Evolutionary conservation across 2,113 vertebrate species (phyloP).

Genomic region (Misgurnus anguillicaudatus): DNA sequence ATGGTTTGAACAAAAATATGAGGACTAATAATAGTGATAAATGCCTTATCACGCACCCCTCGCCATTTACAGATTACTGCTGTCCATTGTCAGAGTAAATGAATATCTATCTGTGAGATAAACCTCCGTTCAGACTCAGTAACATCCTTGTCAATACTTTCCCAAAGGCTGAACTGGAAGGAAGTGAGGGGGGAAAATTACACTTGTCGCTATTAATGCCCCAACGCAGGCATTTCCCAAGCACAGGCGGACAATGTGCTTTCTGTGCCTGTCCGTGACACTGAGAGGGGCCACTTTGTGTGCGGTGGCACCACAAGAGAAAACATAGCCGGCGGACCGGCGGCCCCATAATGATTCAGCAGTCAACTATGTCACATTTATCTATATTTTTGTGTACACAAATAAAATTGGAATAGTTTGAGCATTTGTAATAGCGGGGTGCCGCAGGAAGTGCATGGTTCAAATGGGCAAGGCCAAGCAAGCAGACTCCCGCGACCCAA

Average conservation of each 20-base stretch:
- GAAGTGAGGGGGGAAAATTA: slow-evolving; percentile 66
- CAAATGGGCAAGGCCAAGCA: slow-evolving; percentile 53
- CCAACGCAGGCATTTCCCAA: slow-evolving; percentile 72
- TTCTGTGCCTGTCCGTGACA: slow-evolving; percentile 70
- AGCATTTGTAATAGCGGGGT: slow-evolving; percentile 52
- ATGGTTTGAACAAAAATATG: background rate
- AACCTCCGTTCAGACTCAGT: slow-evolving; percentile 26
- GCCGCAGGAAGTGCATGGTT: slow-evolving; percentile 58
- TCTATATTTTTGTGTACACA: slow-evolving; percentile 70
- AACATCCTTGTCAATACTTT: slow-evolving; percentile 50
- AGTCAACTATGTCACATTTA: slow-evolving; percentile 66
- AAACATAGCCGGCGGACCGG: slow-evolving; percentile 61
- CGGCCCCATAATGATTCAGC: slow-evolving; percentile 65
- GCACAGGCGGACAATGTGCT: slow-evolving; percentile 66
- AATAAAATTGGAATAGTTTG: slow-evolving; percentile 52
- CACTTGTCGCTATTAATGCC: slow-evolving; percentile 72
- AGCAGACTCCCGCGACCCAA: slow-evolving; percentile 37
- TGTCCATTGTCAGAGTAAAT: slow-evolving; percentile 24
- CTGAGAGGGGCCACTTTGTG: slow-evolving; percentile 58
- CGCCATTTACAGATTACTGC: slow-evolving; percentile 1
- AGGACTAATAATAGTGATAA: background rate
- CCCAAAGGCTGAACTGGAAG: slow-evolving; percentile 64
- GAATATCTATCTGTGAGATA: slow-evolving; percentile 17
- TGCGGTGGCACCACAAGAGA: slow-evolving; percentile 66
- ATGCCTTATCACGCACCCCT: background rate